Evolutionary conservation across 2,797 vertebrate species (phyloP).

Genomic region (Epinephelus coioides): DNA sequence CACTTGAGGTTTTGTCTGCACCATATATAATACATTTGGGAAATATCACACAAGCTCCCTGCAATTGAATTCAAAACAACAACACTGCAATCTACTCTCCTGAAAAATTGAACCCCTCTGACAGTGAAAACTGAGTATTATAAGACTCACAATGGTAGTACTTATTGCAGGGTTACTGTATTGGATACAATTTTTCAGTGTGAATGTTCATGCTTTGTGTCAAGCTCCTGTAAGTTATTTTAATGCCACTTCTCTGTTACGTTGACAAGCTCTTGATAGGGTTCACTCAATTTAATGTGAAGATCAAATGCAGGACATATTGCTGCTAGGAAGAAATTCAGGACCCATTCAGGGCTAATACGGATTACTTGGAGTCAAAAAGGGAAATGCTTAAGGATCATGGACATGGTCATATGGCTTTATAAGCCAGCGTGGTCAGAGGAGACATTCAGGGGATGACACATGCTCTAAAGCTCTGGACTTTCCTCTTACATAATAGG

Average conservation of each 20-base stretch:
- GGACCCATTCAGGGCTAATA: constrained; percentile 15
- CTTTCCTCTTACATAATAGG: neutral
- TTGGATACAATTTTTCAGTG: neutral
- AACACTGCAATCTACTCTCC: neutral
- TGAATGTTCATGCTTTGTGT: neutral
- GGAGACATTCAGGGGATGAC: neutral
- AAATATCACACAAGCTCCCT: neutral
- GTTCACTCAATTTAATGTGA: constrained; percentile 2
- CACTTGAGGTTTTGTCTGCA: constrained; percentile 3
- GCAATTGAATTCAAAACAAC: neutral
- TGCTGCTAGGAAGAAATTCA: constrained; percentile 10
- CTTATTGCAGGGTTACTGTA: neutral
- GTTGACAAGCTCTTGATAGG: neutral
- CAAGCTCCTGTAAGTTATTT: neutral
- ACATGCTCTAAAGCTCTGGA: neutral
- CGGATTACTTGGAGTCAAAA: constrained; percentile 23
- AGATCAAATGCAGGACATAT: neutral
- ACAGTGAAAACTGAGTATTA: neutral
- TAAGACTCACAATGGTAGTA: neutral
- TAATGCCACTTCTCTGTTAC: neutral
- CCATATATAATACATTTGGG: neutral
- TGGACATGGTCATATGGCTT: neutral
- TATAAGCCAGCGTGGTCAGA: constrained; percentile 8
- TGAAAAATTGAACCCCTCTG: neutral
- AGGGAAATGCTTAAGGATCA: constrained; percentile 7